phyloP scores from a whole-genome alignment of 2,888 invertebrate genomes.

The Rotaria socialis region DNA sequence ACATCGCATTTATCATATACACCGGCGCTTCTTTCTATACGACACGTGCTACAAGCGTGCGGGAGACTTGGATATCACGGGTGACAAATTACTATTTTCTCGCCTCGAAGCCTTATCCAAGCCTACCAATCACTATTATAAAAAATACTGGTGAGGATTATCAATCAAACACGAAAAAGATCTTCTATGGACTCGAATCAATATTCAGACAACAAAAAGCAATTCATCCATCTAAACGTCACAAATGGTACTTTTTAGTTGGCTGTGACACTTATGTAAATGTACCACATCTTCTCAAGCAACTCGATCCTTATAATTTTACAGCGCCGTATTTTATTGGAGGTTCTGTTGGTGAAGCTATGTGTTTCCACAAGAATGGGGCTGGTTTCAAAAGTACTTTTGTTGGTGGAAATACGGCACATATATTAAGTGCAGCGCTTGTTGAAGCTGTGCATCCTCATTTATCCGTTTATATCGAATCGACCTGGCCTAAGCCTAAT shows the following conservation, averaged over 20 bases:
- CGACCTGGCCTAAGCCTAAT: not conserved
- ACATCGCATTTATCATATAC: not conserved
- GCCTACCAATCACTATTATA: not conserved
- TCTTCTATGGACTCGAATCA: not conserved
- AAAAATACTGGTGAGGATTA: not conserved
- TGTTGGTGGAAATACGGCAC: not conserved
- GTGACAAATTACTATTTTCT: not conserved
- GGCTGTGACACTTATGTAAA: conserved; percentile 1
- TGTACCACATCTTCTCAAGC: not conserved
- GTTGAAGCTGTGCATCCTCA: not conserved
- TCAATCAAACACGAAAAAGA: not conserved
- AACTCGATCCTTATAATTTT: not conserved
- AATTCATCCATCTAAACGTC: not conserved
- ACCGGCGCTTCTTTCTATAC: not conserved
- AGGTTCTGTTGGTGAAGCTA: not conserved
- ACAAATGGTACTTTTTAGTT: conserved; percentile 5
- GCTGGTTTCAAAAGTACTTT: not conserved
- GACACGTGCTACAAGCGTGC: not conserved
- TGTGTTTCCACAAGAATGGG: not conserved
- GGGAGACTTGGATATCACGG: not conserved
- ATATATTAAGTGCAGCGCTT: not conserved
- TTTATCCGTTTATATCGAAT: not conserved
- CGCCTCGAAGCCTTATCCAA: not conserved
- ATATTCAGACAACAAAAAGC: not conserved
- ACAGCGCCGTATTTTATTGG: not conserved